Percentiles rank a stretch among this genome's conserved stretches.
Evolutionary conservation across 1,140 invertebrate genomes (phyloP).

Genomic region (Scaptomyza pallida): DNA sequence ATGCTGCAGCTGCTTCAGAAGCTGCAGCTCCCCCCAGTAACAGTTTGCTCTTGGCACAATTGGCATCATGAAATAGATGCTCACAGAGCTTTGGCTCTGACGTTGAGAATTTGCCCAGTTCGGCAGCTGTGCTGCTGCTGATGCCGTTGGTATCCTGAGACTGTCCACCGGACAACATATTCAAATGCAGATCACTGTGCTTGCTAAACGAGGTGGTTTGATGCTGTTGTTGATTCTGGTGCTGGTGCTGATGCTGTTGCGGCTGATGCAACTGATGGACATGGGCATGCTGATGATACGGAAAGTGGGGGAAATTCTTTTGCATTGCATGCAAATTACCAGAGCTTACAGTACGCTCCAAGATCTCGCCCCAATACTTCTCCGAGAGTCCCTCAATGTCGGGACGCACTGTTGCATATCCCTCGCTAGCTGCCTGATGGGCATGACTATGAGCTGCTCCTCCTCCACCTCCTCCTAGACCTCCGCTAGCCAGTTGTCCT

Average conservation of each 20-base stretch:
- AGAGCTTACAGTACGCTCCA: conserved; percentile 89
- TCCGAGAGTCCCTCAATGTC: conserved; percentile 89
- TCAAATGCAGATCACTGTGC: conserved; percentile 78
- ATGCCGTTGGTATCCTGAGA: conserved; percentile 41
- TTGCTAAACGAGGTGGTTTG: conserved; percentile 82
- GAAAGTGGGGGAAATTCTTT: conserved; percentile 83
- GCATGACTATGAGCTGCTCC: conserved; percentile 35
- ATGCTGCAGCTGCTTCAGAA: conserved; percentile 6
- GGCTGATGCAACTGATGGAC: conserved; percentile 52
- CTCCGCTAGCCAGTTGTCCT: conserved; percentile 49
- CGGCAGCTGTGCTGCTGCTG: conserved; percentile 53
- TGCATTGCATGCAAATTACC: conserved; percentile 88
- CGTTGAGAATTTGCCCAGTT: conserved; percentile 79
- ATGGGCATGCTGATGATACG: conserved; percentile 62
- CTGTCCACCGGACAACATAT: conserved; percentile 43
- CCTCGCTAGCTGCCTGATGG: conserved; percentile 42
- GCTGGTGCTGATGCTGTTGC: conserved; percentile 69
- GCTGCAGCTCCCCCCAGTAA: conserved; percentile 1
- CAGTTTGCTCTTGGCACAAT: conserved; percentile 82
- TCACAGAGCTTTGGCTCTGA: conserved; percentile 83
- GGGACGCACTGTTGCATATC: conserved; percentile 81
- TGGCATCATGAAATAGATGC: conserved; percentile 78
- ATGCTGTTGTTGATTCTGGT: conserved; percentile 50
- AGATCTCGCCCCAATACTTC: conserved; percentile 91
- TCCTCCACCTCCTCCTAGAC: conserved; percentile 7